phyloP scores from a whole-genome alignment of 2,888 invertebrate species.

The Meghimatium bilineatum region DNA sequence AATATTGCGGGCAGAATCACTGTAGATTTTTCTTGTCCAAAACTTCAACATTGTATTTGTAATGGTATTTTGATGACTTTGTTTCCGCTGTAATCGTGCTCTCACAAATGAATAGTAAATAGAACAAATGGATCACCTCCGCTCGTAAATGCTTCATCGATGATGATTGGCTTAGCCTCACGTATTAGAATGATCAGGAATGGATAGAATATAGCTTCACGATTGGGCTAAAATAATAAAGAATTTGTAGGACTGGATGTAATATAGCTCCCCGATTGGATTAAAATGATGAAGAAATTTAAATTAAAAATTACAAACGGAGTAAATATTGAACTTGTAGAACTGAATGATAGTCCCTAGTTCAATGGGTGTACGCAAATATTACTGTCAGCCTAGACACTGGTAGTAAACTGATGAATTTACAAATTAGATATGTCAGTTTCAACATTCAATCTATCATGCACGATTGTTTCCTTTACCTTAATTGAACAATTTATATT shows the following conservation, averaged over 20 bases:
- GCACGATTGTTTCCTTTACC: conserved; percentile 4
- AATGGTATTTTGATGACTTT: conserved; percentile 24
- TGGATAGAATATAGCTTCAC: neutral
- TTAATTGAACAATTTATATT: neutral
- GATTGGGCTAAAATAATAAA: conserved; percentile 7
- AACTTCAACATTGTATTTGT: conserved; percentile 31
- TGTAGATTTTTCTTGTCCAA: neutral
- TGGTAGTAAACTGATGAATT: neutral
- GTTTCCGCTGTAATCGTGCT: conserved; percentile 9
- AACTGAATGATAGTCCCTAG: neutral
- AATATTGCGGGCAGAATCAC: neutral
- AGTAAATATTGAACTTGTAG: too few relatives aligned
- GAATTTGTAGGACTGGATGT: neutral
- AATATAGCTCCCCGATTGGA: neutral
- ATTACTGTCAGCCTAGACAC: neutral
- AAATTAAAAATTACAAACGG: neutral
- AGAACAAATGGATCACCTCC: conserved; percentile 31
- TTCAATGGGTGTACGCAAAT: conserved; percentile 26
- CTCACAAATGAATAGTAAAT: conserved; percentile 27
- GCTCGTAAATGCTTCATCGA: conserved; percentile 1
- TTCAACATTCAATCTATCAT: neutral
- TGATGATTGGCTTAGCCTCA: conserved; percentile 11
- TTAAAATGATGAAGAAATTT: neutral
- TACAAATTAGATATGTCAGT: neutral
- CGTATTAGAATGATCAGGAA: neutral